Evolutionary conservation across 2,888 invertebrate genomes (phyloP).

Genomic region (Melinopterus prodromus): DNA sequence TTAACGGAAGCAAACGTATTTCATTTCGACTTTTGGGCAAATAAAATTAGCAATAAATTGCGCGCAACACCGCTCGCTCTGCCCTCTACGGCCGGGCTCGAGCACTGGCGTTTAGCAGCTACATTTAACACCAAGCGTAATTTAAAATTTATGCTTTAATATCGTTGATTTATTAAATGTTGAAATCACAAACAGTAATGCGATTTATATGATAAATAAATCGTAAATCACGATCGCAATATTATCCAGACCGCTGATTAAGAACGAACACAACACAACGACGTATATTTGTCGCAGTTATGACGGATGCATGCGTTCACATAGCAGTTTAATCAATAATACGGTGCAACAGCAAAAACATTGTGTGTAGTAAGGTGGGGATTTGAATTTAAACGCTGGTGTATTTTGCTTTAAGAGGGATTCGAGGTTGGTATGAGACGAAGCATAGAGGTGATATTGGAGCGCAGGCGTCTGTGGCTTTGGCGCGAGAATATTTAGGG

Average conservation of each 20-base stretch:
- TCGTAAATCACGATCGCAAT: slow-evolving; percentile 27
- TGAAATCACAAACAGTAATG: slow-evolving; percentile 33
- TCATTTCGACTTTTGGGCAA: slow-evolving; percentile 30
- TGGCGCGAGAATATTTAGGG: no score
- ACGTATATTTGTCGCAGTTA: not conserved
- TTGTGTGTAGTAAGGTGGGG: no score
- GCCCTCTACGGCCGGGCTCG: not conserved
- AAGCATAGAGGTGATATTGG: no score
- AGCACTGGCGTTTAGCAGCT: slow-evolving; percentile 28
- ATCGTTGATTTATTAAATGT: slow-evolving; percentile 36
- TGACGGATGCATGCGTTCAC: not conserved
- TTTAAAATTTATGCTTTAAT: slow-evolving; percentile 36
- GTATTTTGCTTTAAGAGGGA: no score
- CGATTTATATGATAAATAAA: slow-evolving; percentile 35
- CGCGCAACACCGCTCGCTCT: slow-evolving; percentile 12
- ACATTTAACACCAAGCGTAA: slow-evolving; percentile 34
- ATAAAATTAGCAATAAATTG: slow-evolving; percentile 33
- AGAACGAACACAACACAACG: not conserved
- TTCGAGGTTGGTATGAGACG: no score
- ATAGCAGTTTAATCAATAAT: no score
- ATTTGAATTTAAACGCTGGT: no score
- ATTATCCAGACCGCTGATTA: not conserved
- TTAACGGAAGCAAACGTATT: slow-evolving; percentile 7
- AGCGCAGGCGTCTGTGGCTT: no score
- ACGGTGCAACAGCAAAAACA: no score